Percentiles rank a stretch among this genome's conserved stretches.
phyloP scores from a whole-genome alignment of 1,140 invertebrate species.

The Bradysia coprophila region DNA sequence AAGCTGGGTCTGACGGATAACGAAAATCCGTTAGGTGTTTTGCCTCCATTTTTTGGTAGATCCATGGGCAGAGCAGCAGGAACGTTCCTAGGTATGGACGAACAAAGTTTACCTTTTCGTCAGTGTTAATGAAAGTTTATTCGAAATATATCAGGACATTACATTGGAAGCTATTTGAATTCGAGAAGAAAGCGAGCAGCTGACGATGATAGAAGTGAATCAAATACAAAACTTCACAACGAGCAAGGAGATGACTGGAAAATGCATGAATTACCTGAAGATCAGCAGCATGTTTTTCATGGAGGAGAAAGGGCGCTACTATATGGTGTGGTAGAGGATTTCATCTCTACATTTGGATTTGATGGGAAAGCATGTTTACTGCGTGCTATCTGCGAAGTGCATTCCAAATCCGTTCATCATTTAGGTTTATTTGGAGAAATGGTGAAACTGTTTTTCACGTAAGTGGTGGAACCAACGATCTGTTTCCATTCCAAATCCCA shows the following conservation, averaged over 20 bases:
- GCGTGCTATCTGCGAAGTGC: slow-evolving; percentile 68
- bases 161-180: slow-evolving; percentile 48
- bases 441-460: slow-evolving; percentile 64
- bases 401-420: slow-evolving; percentile 53
- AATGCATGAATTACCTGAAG: slow-evolving; percentile 14
- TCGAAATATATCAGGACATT: slow-evolving; percentile 30
- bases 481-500: background rate
- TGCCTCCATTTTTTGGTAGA: slow-evolving; percentile 48
- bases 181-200: slow-evolving; percentile 37
- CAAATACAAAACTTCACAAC: too few species aligned
- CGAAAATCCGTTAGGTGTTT: slow-evolving; percentile 62
- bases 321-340: slow-evolving; percentile 54
- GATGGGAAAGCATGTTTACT: slow-evolving; percentile 64
- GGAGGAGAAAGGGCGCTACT: slow-evolving; percentile 60
- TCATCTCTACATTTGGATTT: slow-evolving; percentile 53
- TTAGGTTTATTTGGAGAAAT: slow-evolving; percentile 63
- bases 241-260: too few species aligned
- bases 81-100: slow-evolving; percentile 26
- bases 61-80: slow-evolving; percentile 51
- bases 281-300: slow-evolving; percentile 35
- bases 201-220: too few species aligned
- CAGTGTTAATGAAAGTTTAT: background rate
- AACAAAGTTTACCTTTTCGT: background rate
- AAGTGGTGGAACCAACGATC: slow-evolving; percentile 19
- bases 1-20: slow-evolving; percentile 66